Base-by-base conservation (phyloP, 2,797 vertebrate genomes). In the Tragelaphus oryx region DNA sequence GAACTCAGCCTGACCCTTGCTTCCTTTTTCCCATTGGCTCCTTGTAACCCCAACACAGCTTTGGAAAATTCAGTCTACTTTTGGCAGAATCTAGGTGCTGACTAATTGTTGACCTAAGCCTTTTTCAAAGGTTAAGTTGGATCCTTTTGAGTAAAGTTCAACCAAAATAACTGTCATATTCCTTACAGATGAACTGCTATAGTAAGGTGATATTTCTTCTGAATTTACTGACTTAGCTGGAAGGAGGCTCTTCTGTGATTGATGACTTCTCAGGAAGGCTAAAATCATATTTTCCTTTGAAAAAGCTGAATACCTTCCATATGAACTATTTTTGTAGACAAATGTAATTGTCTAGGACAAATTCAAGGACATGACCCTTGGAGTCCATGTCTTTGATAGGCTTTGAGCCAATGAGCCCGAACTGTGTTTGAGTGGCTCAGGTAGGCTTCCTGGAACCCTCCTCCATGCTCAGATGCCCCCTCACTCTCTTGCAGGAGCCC, bases 101-200 rank as follows among this genome's bases (percentile, higher is more conserved):
- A 89, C 28, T 92, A 84, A 84, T 11, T 75, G 33, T 68, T 76
- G 76, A 90, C 44, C 30, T 80, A 90, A 89, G 33, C 14, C 54
- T 84, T 74, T 68, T 82, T 28, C 50, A 79, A 83, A 92, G 81
- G 52, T 94, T 78, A 78, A 93, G 30, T 81, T 81, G 65, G 80
- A 93, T 89, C 60, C 80, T 74, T 76, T 37, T 75, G 50, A 90
- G 76, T 84, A 87, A 92, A 87, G 94, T 71, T 81, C 62, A 95
- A 92, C 54, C 41, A 52, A 89, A 92, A 92, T 5, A 78, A 52
- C 59, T 22, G 48, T 82, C 30, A 17, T 57, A 33, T 52, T 93
- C 50, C 65, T 87, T 86, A n/a, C 24, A 74, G n/a, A 86, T 74
- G 33, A 91, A 81, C 52, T 41, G 5, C 22, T n/a, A 5, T 62